Evolutionary conservation across 2,888 invertebrate species (phyloP).

Genomic region (Orthonychiurus folsomi): DNA sequence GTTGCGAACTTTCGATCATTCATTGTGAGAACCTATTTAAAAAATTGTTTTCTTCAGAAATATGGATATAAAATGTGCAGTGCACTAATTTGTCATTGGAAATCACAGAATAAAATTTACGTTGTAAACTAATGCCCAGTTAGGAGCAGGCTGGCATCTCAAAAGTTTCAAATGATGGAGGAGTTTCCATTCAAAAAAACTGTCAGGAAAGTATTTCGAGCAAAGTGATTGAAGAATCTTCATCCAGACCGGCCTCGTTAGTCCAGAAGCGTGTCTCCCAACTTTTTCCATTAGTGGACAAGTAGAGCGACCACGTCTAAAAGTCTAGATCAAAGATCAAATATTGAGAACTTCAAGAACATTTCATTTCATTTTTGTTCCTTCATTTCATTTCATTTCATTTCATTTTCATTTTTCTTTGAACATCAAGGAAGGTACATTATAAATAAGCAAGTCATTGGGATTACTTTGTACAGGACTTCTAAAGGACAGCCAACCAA

Average conservation of each 20-base stretch:
- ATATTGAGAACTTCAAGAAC: too few relatives aligned
- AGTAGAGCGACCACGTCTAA: conserved; percentile 36
- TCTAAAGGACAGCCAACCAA: conserved; percentile 66
- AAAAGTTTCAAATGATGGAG: conserved; percentile 33
- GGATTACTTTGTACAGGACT: conserved; percentile 61
- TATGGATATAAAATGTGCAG: neutral
- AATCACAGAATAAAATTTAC: conserved; percentile 16
- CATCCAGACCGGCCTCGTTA: conserved; percentile 36
- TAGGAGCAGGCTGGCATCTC: conserved; percentile 28
- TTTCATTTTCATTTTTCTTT: too few relatives aligned
- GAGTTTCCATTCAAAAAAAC: conserved; percentile 31
- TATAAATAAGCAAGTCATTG: too few relatives aligned
- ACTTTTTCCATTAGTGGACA: conserved; percentile 31
- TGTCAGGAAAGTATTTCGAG: conserved; percentile 31
- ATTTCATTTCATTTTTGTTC: too few relatives aligned
- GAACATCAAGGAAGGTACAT: too few relatives aligned
- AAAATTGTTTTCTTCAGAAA: neutral
- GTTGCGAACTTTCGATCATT: conserved; percentile 31
- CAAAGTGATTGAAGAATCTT: conserved; percentile 27
- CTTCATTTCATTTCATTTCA: too few relatives aligned
- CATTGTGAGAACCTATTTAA: conserved; percentile 26
- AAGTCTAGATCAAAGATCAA: conserved; percentile 27
- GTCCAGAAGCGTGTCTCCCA: conserved; percentile 18
- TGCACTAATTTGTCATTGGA: neutral
- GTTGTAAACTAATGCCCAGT: conserved; percentile 37